Evolutionary conservation across 2,888 invertebrate genomes (phyloP).

Genomic region (Oasisia sp.): DNA sequence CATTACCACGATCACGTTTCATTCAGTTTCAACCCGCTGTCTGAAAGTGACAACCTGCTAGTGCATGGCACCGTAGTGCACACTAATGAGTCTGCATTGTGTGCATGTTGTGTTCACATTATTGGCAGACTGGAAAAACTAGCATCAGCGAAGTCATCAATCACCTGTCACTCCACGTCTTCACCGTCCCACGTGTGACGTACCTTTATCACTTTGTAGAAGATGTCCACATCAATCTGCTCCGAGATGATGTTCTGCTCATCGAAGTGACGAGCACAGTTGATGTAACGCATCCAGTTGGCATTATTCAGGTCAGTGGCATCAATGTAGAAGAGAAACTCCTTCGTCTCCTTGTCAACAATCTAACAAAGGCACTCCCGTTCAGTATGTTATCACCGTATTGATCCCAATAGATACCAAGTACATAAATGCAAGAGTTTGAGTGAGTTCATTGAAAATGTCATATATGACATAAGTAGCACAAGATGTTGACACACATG

Average conservation of each 20-base stretch:
- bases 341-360: slow-evolving; percentile 55
- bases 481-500: too few relatives aligned
- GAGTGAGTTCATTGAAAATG: too few relatives aligned
- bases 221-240: slow-evolving; percentile 58
- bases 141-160: background rate
- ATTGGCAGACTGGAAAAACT: background rate
- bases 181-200: background rate
- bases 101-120: background rate
- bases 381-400: background rate
- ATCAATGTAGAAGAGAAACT: slow-evolving; percentile 56
- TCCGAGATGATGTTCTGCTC: slow-evolving; percentile 63
- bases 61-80: too few relatives aligned
- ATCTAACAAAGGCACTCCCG: slow-evolving; percentile 47
- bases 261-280: slow-evolving; percentile 60
- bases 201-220: slow-evolving; percentile 61
- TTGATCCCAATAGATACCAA: background rate
- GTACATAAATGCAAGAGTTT: too few relatives aligned
- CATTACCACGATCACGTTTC: too few relatives aligned
- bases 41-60: too few relatives aligned
- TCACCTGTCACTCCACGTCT: background rate
- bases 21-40: too few relatives aligned
- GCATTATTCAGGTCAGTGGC: slow-evolving; percentile 53
- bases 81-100: too few relatives aligned
- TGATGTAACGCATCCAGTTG: slow-evolving; percentile 63
- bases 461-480: too few relatives aligned